Evolutionary conservation across 2,797 vertebrate genomes (phyloP), one percentile per base, ranked within the genome.

Genomic region (Cossypha dichroa): DNA sequence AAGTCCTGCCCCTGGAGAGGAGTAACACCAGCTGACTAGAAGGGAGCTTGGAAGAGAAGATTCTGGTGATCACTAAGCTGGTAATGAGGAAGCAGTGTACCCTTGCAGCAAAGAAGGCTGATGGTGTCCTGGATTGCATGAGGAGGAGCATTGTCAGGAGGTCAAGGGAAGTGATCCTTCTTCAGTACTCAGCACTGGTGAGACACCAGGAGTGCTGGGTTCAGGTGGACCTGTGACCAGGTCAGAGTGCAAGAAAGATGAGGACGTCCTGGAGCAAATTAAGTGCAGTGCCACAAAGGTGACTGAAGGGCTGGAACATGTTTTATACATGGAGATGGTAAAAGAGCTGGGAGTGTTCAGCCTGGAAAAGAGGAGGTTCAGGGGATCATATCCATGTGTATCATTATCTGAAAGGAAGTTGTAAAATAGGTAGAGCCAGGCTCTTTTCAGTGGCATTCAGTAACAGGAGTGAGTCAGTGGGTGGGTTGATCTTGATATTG

Each of bases 231-330:
- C 36, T 69, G 43, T 21, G 52, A 38, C 13, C 17, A 56, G 29
- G 28, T 74, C 31, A 68, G 36, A 23, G 4, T 74, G 28, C 59
- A 74, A 54, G 43, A 48, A 41, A 43, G 34, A 31, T 25, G 8
- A 0, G 0, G 36, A 25, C 0, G 5, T 66, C 17, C 33, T 70
- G 56, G 23, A 55, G 38, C 0, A 1, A 83, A 46, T 78, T 14
- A 31, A 70, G 6, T 62, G 52, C 9, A 43, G 45, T 67, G 45
- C 29, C 60, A 15, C 3, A 4, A 31, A 40, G 15, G 10, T 31
- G 40, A 23, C 3, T 36, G 51, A 77, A 6, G 10, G 23, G 11
- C 38, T 62, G 55, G 48, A 54, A 51, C 3, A 4, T 36, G 5
- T 38, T 46, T 74, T 16, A 1, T 51, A 21, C 3, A 10, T 70